Evolutionary conservation across 2,888 invertebrate species (phyloP), one percentile per base, ranked within the genome.

Genomic region (Geotrupes spiniger): DNA sequence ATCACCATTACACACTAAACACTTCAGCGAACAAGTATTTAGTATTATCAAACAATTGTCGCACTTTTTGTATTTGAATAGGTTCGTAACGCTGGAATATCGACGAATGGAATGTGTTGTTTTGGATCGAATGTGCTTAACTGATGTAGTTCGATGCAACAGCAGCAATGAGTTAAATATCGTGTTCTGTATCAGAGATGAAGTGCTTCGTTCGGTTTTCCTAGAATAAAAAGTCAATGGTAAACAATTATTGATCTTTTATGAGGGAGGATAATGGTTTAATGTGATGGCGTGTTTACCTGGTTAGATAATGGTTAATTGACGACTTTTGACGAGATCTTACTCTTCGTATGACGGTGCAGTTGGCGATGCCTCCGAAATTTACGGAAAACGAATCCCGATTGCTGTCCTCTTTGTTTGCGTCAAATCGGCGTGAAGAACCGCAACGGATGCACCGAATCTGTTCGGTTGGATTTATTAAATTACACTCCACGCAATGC

Each of bases 381-480:
- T 57, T 62, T 40, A 46, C 51, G 15, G 44, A 37, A 25, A 53
- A 46, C 12, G 52, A 46, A 42, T 61, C 60, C 28, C 55, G 62
- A 52, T 52, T 54, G 52, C 58, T 57, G 49, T 59, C 55, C 60
- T 64, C 68, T 64, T 68, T 68, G 64, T 67, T 62, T 59, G 59
- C 59, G 50, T 62, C 51, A 49, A 61, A 66, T 71, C 80, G 78
- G 66, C 84, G 78, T 70, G 79, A 77, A 68, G 79, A 79, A 63
- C 87, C 89, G 78, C 91, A 92, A 80, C 88, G 84, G 78, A 86
- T 81, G 76, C 92, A 92, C 78, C 82, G 85, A 64, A 82, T 78
- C 74, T 85, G 84, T 77, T 92, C 91, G 57, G 89, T 90, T 60
- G 91, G 89, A 75, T 92, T 92, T 76, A 92, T 90, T 76, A 87